phyloP scores from a whole-genome alignment of 2,888 invertebrate species.

The Eustalomyia histrio region DNA sequence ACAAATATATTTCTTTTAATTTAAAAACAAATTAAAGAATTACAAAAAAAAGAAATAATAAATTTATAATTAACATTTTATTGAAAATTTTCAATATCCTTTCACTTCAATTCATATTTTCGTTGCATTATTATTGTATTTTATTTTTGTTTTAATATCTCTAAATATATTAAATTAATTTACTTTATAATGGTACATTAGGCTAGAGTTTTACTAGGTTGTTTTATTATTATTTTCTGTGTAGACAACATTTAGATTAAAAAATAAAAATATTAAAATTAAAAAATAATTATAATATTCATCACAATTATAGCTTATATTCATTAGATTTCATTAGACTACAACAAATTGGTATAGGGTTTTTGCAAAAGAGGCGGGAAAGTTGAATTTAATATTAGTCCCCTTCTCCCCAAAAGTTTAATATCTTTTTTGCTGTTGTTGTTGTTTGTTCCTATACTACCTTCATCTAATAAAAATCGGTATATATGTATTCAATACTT shows the following conservation, averaged over 20 bases:
- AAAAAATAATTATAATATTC: constrained; percentile 50
- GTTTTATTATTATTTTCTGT: background rate
- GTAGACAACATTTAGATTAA: constrained; percentile 60
- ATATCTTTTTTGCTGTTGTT: background rate
- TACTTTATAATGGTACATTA: background rate
- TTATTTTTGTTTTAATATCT: background rate
- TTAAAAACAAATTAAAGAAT: too few species aligned
- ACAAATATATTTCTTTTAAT: too few species aligned
- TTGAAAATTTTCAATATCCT: background rate
- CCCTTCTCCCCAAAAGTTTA: too few species aligned
- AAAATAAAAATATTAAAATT: constrained; percentile 31
- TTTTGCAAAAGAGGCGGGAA: too few species aligned
- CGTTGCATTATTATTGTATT: constrained; percentile 20
- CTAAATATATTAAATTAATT: background rate
- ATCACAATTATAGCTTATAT: constrained; percentile 64
- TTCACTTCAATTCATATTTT: constrained; percentile 1
- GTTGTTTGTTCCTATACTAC: background rate
- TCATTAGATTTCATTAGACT: constrained; percentile 11
- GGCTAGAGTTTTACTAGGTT: background rate
- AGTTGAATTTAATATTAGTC: too few species aligned
- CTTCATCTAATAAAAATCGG: background rate
- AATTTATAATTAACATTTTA: too few species aligned
- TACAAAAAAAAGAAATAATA: too few species aligned
- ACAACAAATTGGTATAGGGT: constrained; percentile 2
- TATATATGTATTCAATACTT: constrained; percentile 21